Evolutionary conservation across 2,888 invertebrate genomes (phyloP), one percentile per base, ranked within the genome.

Genomic region (Dromius quadrimaculatus): DNA sequence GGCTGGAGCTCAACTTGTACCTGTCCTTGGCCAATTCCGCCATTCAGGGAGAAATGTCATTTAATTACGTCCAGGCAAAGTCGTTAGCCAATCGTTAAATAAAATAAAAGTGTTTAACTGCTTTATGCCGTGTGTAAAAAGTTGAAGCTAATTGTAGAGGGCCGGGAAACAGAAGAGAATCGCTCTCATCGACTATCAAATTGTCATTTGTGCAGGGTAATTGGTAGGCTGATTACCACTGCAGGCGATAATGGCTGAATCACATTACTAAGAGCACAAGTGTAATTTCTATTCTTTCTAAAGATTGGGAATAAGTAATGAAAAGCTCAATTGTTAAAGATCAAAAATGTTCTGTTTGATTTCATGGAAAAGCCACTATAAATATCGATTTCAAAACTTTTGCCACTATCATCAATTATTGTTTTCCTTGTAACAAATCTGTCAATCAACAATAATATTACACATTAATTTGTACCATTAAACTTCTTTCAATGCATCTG

Each of bases 81-180:
- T 66, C 65, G 66, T 68, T 68, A 68, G 68, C 19, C 50, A 59
- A 59, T 68, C 57, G 59, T 68, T 57, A 68, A 59, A 59, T 59
- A 68, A 59, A 57, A 59, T 59, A 59, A 68, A 68, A 59, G 59
- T 68, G 57, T 68, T 68, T 68, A 68, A 68, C 59, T 68, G 20
- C 68, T 68, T 59, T 15, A 68, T 64, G 64, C 43, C 63, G 63
- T 64, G 64, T 34, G 9, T 15, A 47, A 28, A 64, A 64, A 64
- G 47, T 47, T 64, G 6, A 64, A 34, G 36, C 19, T 59, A 59
- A 59, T 59, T 64, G 64, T 11, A 64, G 43, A 32, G 32, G 23
- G 54, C 13, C 28, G 15, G 20, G 47, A 64, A 32, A 41, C 62
- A 13, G 54, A 43, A 57, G 15, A 36, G 47, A 64, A 32, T 62